phyloP scores from a whole-genome alignment of 2,113 vertebrate species.

The Coreoperca whiteheadi region DNA sequence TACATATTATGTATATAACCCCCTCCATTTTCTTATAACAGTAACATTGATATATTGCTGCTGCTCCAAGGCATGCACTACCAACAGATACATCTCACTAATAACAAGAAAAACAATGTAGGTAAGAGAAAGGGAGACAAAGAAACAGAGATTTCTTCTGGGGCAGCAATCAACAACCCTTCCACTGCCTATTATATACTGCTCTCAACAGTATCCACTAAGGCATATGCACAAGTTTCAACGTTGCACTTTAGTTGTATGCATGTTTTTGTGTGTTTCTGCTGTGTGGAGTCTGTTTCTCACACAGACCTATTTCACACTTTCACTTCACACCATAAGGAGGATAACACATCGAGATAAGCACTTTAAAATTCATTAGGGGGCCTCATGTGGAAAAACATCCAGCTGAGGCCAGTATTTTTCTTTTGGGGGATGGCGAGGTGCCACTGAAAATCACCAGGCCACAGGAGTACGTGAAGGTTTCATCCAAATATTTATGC shows the following conservation, averaged over 20 bases:
- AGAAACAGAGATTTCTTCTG: constrained; percentile 33
- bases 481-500: constrained; percentile 58
- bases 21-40: background rate
- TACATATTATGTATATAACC: constrained; percentile 3
- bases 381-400: constrained; percentile 40
- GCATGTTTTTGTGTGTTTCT: constrained; percentile 17
- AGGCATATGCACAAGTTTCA: constrained; percentile 19
- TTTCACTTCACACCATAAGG: constrained; percentile 24
- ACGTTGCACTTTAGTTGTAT: background rate
- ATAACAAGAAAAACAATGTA: constrained; percentile 32
- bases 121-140: constrained; percentile 1
- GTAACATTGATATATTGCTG: constrained; percentile 2
- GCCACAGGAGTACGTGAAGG: background rate
- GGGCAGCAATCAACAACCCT: constrained; percentile 51
- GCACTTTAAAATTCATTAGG: constrained; percentile 62
- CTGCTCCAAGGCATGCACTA: background rate
- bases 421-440: background rate
- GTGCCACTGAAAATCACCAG: constrained; percentile 51
- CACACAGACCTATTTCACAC: constrained; percentile 42
- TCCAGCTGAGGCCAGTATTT: constrained; percentile 35
- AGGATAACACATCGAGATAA: constrained; percentile 42
- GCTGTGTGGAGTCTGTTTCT: constrained; percentile 6
- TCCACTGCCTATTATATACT: constrained; percentile 45
- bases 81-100: constrained; percentile 19
- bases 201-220: constrained; percentile 34